Evolutionary conservation across 2,113 vertebrate genomes (phyloP), one percentile per base, ranked within the genome.

Genomic region (Onychostruthus taczanowskii): DNA sequence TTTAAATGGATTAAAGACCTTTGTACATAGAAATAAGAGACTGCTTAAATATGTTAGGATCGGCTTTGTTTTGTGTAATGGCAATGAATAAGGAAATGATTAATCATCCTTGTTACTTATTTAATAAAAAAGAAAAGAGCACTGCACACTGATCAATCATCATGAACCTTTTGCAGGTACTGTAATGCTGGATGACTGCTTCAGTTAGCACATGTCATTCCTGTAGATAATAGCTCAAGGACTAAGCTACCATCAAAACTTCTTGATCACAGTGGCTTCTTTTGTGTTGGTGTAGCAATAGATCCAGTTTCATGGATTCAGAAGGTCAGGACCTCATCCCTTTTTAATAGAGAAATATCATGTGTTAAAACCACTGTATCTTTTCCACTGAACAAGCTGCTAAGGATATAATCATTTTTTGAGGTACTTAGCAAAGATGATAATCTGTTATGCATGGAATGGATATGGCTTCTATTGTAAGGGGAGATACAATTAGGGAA

Each of bases 281-380:
- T 66, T 88, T 72, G 70, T 94, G 50, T 53, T 46, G 31, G 3
- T 43, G 50, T 47, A 47, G 72, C 27, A 63, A 31, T 6, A 86
- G 88, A 90, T 96, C 53, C 4, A 55, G 64, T 93, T 94, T 86
- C 75, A 6, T 39, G 64, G 66, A 7, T 67, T 70, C 35, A 59
- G 68, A 74, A 90, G 92, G 90, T 94, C 92, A 96, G 47, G 94
- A 94, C 90, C 89, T 92, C 4, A 4, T 96, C 33, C 20, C 33
- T 90, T 91, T 88, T 63, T 39, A 67, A 55, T 70, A 75, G 76
- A 89, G 76, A 55, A 93, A 84, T 94, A 93, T 90, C 76, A 39
- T 24, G 23, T 94, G 79, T 86, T 94, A 62, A 55, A 80, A 30
- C 28, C 61, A 58, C 28, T 1, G 2, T 66, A 55, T 86, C 64